These are phyloP conservation scores for Rhodinocichla rosea DNA, from an alignment of 2,113 vertebrate species.

Conservation along the genomic window DNA sequence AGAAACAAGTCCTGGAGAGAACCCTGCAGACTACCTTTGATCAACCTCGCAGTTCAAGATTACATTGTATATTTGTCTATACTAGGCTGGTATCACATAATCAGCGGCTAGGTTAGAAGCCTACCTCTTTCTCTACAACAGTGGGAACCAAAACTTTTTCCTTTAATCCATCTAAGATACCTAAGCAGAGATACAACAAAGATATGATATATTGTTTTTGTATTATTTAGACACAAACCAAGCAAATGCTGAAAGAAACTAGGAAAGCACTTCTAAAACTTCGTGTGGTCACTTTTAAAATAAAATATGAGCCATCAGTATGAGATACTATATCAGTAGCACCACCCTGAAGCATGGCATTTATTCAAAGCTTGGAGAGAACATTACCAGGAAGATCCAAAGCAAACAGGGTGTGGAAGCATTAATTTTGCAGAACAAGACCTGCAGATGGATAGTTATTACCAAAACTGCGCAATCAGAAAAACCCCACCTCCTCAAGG, in stretches of 20 bases:
- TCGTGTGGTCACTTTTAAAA: background rate
- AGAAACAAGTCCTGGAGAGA: background rate
- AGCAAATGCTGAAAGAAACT: background rate
- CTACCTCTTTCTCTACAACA: background rate
- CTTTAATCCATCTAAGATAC: background rate
- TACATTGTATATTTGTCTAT: background rate
- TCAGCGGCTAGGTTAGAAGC: background rate
- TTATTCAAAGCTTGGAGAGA: background rate
- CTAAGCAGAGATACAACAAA: background rate
- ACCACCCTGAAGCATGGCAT: background rate
- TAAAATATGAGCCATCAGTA: background rate
- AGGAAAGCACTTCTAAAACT: background rate
- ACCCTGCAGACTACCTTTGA: background rate
- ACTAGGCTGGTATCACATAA: background rate
- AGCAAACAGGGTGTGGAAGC: background rate
- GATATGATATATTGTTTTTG: background rate
- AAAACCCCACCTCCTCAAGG: background rate
- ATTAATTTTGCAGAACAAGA: background rate
- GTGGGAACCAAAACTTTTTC: background rate
- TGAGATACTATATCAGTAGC: background rate
- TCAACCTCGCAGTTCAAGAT: background rate
- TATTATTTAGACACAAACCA: background rate
- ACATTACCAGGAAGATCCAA: background rate
- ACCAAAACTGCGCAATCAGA: accelerated
- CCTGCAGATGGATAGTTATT: background rate